Evolutionary conservation across 2,113 vertebrate genomes (phyloP), one percentile per base, ranked within the genome.

Genomic region (Zapornia atra): DNA sequence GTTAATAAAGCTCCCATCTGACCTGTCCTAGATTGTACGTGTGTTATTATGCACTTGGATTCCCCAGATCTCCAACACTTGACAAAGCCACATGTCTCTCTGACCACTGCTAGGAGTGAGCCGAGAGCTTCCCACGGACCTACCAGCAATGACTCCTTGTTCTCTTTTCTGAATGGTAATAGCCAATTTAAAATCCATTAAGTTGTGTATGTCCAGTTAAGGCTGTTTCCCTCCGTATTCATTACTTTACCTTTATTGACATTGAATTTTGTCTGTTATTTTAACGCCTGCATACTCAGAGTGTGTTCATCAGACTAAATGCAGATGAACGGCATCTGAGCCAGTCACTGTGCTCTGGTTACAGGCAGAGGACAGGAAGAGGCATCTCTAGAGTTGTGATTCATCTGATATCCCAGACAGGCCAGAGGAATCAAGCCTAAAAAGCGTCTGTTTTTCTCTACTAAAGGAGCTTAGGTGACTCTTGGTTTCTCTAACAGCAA

Each of bases 161-260:
- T 84, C 69, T 42, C 69, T 82, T 42, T 79, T 68, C 44, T 68
- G 22, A 71, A 53, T 1, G 1, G 54, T 42, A 91, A 89, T 25
- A 91, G 34, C 57, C 57, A 68, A 50, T 96, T 94, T 89, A 69
- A 92, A 95, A 91, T 46, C 77, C 64, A 94, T 91, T 86, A 81
- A 60, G 36, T 86, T 86, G 71, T 91, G 77, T 88, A 42, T 59
- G 29, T 57, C 60, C 81, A 71, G 69, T 83, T 90, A 86, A 90
- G 59, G 28, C 28, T 53, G 10, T 80, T 93, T 80, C 57, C n/a
- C 34, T 91, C 54, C 33, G 13, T 84, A 78, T 86, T 78, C 17
- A 86, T 94, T 90, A 73, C 54, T 94, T 88, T 78, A 75, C 48
- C 40, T 86, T 89, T 96, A 79, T n/a, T 82, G 89, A 60, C 69